A percentile compares a stretch with the other conserved stretches of the same genome.
These are phyloP conservation scores for Canis aureus DNA, from an alignment of 2,113 vertebrate species.

Conservation along the genomic window DNA sequence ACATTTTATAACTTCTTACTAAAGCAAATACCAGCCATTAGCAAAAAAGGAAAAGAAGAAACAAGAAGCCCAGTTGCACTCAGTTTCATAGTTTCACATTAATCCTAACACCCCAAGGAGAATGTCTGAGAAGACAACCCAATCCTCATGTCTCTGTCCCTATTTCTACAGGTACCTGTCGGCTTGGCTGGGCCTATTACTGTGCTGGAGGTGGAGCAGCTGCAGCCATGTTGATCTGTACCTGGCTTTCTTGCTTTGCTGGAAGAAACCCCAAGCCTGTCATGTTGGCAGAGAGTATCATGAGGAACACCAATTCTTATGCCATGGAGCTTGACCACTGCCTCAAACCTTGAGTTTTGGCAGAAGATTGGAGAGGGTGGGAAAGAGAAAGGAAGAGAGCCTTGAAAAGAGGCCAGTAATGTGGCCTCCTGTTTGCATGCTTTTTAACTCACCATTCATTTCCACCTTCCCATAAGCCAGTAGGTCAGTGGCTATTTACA, in stretches of 20 bases:
- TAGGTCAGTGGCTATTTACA: background rate
- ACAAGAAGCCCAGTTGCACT: background rate
- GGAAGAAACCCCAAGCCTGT: constrained; percentile 81
- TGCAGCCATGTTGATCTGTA: constrained; percentile 83
- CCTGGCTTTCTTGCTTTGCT: constrained; percentile 84
- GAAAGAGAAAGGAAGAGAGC: background rate
- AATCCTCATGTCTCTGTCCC: background rate
- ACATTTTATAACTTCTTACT: constrained; percentile 11
- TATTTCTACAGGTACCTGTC: constrained; percentile 82
- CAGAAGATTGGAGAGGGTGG: background rate
- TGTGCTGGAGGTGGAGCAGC: constrained; percentile 84
- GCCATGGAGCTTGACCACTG: constrained; percentile 74
- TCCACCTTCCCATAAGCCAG: background rate
- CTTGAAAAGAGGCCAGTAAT: background rate
- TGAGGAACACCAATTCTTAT: constrained; percentile 78
- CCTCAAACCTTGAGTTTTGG: constrained; percentile 73
- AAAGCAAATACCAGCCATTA: constrained; percentile 14
- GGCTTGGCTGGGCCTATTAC: constrained; percentile 84
- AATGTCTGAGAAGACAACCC: background rate
- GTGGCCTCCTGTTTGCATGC: background rate
- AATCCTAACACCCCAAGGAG: background rate
- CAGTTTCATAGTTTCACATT: background rate
- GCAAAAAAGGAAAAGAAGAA: constrained; percentile 3
- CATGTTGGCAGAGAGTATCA: constrained; percentile 72
- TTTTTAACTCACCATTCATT: background rate